Evolutionary conservation across 2,888 invertebrate species (phyloP).

Genomic region (Eristalinus aeneus): DNA sequence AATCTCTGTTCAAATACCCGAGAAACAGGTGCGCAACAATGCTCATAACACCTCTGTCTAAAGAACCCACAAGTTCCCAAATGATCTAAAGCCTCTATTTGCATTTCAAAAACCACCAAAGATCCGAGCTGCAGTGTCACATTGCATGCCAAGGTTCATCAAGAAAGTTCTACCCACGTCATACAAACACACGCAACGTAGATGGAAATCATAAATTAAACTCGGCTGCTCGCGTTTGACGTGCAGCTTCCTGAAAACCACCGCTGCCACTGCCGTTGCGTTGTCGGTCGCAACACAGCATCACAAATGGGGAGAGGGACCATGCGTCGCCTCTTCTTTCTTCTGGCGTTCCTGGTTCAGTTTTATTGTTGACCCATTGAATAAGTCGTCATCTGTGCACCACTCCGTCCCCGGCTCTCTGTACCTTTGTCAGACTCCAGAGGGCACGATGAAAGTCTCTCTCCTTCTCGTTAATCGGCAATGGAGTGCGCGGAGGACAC

Average conservation of each 20-base stretch:
- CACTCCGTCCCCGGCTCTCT: constrained; percentile 6
- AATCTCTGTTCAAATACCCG: too few relatives aligned
- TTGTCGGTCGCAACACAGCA: constrained; percentile 26
- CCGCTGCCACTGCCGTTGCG: too few relatives aligned
- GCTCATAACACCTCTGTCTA: too few relatives aligned
- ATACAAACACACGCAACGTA: background rate
- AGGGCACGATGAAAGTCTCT: constrained; percentile 15
- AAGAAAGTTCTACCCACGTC: background rate
- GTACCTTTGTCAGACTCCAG: background rate
- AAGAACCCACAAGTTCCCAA: background rate
- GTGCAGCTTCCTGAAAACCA: constrained; percentile 53
- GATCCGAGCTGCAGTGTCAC: background rate
- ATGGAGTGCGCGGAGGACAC: background rate
- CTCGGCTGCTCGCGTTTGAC: constrained; percentile 40
- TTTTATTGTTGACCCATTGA: constrained; percentile 63
- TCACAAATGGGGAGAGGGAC: constrained; percentile 11
- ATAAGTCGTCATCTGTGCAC: constrained; percentile 16
- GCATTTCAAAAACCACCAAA: background rate
- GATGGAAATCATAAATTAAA: constrained; percentile 41
- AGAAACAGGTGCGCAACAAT: too few relatives aligned
- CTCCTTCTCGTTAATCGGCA: background rate
- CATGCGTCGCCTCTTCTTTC: background rate
- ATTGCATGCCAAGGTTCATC: background rate
- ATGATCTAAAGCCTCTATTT: too few relatives aligned
- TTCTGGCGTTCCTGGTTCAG: constrained; percentile 23